phyloP scores from a whole-genome alignment of 1,140 invertebrate genomes.

The Schlechtendalia chinensis region DNA sequence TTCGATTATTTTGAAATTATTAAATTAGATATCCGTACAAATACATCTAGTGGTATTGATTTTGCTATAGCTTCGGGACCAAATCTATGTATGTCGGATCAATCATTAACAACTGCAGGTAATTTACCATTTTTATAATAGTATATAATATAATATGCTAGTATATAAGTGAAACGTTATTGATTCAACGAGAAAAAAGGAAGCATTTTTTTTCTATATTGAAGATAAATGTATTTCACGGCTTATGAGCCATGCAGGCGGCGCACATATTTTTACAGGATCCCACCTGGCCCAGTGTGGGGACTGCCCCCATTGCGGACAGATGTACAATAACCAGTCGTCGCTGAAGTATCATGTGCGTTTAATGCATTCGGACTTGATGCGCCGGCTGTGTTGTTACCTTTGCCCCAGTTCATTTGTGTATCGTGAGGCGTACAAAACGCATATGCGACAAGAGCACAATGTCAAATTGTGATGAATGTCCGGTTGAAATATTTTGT shows the following conservation, averaged over 20 bases:
- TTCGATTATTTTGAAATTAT: not conserved
- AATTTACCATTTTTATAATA: slow-evolving; percentile 13
- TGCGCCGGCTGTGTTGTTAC: slow-evolving; percentile 66
- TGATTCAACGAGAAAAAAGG: not conserved
- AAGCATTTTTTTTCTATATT: not conserved
- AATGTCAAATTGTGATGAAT: slow-evolving; percentile 62
- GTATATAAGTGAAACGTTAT: not conserved
- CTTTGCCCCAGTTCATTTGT: slow-evolving; percentile 66
- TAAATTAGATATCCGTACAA: slow-evolving; percentile 26
- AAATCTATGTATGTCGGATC: slow-evolving; percentile 21
- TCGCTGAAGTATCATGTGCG: slow-evolving; percentile 69
- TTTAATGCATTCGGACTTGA: slow-evolving; percentile 67
- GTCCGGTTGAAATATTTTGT: slow-evolving; percentile 31
- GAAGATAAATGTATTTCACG: slow-evolving; percentile 23
- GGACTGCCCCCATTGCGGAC: slow-evolving; percentile 65
- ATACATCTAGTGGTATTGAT: slow-evolving; percentile 28
- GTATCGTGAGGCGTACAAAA: slow-evolving; percentile 65
- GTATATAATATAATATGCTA: not conserved
- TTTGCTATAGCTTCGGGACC: slow-evolving; percentile 35
- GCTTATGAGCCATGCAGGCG: slow-evolving; percentile 39
- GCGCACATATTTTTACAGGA: slow-evolving; percentile 51
- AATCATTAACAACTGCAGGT: slow-evolving; percentile 45
- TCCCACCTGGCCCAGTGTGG: slow-evolving; percentile 54
- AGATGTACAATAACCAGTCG: slow-evolving; percentile 66
- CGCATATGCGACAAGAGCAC: slow-evolving; percentile 66